phyloP scores from a whole-genome alignment of 2,113 vertebrate genomes.

The Eublepharis macularius region DNA sequence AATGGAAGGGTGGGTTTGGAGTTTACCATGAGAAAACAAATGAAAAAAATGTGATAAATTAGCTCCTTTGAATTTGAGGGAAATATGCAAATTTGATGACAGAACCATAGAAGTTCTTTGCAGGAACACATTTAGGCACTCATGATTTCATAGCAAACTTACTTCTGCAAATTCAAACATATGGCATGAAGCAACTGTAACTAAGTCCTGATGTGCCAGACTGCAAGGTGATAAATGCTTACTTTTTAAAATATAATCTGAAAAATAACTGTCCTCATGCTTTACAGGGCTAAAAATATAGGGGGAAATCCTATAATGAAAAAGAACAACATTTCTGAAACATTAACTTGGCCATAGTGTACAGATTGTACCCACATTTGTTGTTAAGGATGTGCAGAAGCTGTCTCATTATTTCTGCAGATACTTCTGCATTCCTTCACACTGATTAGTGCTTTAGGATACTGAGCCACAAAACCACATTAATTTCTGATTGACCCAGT shows the following conservation, averaged over 20 bases:
- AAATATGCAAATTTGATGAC: constrained; percentile 38
- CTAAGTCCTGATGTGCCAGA: background rate
- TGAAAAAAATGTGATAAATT: constrained; percentile 35
- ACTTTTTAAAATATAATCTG: background rate
- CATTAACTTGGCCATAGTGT: background rate
- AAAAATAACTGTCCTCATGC: background rate
- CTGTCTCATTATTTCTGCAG: background rate
- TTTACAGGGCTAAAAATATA: background rate
- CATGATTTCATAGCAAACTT: constrained; percentile 18
- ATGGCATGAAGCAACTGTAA: background rate
- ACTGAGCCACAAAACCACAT: background rate
- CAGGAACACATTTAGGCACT: background rate
- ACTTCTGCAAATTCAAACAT: background rate
- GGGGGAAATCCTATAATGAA: background rate
- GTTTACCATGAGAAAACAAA: constrained; percentile 38
- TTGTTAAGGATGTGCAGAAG: background rate
- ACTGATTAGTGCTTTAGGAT: background rate
- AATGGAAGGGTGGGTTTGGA: constrained; percentile 55
- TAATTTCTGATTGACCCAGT: background rate
- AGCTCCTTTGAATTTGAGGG: constrained; percentile 35
- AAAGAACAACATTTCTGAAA: background rate
- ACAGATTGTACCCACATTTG: background rate
- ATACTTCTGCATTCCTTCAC: background rate
- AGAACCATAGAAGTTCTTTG: constrained; percentile 44
- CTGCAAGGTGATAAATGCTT: background rate